Conservation (phyloP, 2,113 vertebrate species). For the Cnemophilus loriae region DNA sequence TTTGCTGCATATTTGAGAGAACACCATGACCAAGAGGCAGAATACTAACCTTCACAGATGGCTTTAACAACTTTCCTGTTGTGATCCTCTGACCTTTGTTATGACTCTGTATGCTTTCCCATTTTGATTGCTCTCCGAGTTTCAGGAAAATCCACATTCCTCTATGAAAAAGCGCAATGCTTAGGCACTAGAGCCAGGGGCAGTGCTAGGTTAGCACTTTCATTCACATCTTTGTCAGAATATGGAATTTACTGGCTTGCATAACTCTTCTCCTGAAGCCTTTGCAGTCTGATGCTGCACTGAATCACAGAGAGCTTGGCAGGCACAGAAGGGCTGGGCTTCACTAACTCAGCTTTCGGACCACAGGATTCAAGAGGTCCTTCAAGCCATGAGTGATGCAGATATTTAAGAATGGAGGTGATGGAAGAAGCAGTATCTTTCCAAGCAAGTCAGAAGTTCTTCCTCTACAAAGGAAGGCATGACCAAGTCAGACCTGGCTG, state of each 20-base stretch:
- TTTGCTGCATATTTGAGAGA: not conserved
- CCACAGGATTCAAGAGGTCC: not conserved
- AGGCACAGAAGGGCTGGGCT: not conserved
- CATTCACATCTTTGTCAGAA: not conserved
- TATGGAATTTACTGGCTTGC: not conserved
- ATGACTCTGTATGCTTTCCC: not conserved
- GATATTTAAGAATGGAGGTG: not conserved
- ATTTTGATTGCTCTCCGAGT: not conserved
- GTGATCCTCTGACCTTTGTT: not conserved
- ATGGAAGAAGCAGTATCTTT: not conserved
- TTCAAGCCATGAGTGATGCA: not conserved
- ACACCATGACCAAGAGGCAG: not conserved
- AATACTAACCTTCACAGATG: not conserved
- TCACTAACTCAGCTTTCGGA: not conserved
- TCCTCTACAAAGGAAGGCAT: not conserved
- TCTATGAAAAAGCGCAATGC: not conserved
- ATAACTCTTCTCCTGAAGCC: not conserved
- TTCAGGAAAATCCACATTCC: not conserved
- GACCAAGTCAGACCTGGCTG: not conserved
- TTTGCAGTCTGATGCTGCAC: not conserved
- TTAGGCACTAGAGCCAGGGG: not conserved
- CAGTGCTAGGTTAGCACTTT: not conserved
- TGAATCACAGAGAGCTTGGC: rapidly evolving
- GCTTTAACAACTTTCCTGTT: not conserved
- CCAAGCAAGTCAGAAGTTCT: not conserved